Evolutionary conservation across 1,140 invertebrate species (phyloP), one percentile per base, ranked within the genome.

Genomic region (Centruroides vittatus): DNA sequence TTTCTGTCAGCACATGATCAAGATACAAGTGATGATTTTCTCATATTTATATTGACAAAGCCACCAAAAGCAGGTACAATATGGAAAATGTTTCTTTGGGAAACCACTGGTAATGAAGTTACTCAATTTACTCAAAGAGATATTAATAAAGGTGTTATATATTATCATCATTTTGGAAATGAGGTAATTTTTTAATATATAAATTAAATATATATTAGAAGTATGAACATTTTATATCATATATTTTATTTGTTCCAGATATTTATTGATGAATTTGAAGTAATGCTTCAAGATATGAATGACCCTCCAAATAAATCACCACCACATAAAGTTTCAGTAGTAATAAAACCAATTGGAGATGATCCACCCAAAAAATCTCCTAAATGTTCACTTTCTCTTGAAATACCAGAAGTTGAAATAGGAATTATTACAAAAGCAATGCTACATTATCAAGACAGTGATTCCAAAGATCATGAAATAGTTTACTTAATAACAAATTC

Each of bases 91-190:
- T 67, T 61, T 35, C 53, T 36, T 47, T 67, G 48, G 62, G 61
- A 13, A 66, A 62, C 34, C 35, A 34, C 59, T 35, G 58, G 61
- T 11, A 73, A 68, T 3, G 60, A 65, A 10, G 69, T 71, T 4
- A 58, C 57, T 57, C 74, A 70, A 50, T 76, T 76, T 60, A 75
- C 73, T 7, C 75, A 76, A 61, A 65, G 58, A 57, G 73, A 76
- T 55, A 71, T 76, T 47, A 72, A 76, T 57, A 64, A 70, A 23
- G 62, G 67, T 8, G n/a, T 58, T 3, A 65, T 76, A 6, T 67
- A 69, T n/a, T 76, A 76, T 61, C 61, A 70, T 49, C 74, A 76
- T 61, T 69, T 66, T 12, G 72, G 72, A 4, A 52, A 60, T 23
- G 69, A 72, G 63, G 72, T 64, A 55, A 4, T 36, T 7, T 59